Conservation (phyloP, 1,140 invertebrate genomes). For the Odontomachus brunneus region DNA sequence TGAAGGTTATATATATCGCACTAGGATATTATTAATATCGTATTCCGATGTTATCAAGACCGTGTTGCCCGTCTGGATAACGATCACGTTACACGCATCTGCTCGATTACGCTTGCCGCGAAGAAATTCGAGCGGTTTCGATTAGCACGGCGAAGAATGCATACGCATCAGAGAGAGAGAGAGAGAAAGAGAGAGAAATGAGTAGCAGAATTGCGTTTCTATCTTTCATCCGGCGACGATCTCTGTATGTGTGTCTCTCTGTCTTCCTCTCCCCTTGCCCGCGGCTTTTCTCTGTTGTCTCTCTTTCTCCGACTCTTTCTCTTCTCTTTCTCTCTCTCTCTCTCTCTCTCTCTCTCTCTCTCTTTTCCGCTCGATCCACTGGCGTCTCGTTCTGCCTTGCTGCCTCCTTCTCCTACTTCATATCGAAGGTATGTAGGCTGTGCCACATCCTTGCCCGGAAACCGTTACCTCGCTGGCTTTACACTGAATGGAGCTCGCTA, state of each 20-base stretch:
- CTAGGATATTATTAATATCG: neutral
- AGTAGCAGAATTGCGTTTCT: conserved; percentile 45
- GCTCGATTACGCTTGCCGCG: neutral
- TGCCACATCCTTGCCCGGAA: conserved; percentile 85
- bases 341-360: conserved; percentile 51
- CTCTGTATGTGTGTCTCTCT: conserved; percentile 14
- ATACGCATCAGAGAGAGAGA: neutral
- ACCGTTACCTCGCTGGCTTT: conserved; percentile 82
- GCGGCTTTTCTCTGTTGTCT: neutral
- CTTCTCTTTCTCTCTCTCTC: neutral
- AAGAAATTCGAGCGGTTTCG: conserved; percentile 1
- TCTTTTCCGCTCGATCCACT: conserved; percentile 43
- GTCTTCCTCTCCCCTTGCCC: neutral
- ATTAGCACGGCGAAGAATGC: conserved; percentile 1
- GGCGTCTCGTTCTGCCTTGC: conserved; percentile 62
- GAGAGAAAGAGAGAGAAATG: conserved; percentile 1
- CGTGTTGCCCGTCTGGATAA: neutral
- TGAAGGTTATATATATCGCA: neutral
- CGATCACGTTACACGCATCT: neutral
- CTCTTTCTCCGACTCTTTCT: neutral
- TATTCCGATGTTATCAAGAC: neutral
- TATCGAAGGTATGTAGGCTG: conserved; percentile 84
- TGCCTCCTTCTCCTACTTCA: conserved; percentile 72
- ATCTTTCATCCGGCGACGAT: conserved; percentile 27
- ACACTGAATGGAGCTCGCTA: conserved; percentile 81